A percentile compares a stretch with the other conserved stretches of the same genome.
Conservation (phyloP, 2,113 vertebrate species). For the Patagioenas fasciata region DNA sequence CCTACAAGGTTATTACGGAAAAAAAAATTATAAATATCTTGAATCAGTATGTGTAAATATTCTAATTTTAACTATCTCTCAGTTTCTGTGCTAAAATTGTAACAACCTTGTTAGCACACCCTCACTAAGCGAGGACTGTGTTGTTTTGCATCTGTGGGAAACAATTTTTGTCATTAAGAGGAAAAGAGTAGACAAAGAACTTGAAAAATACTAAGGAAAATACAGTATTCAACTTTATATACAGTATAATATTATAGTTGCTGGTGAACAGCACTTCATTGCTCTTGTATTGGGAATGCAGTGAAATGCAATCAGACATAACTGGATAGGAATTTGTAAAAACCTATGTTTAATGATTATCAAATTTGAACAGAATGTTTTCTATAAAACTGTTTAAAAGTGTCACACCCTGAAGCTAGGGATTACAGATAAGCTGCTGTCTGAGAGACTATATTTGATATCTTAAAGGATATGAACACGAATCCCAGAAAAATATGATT, state of each 20-base stretch:
- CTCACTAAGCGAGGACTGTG: not conserved
- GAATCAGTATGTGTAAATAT: not conserved
- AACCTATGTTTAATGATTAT: conserved; percentile 32
- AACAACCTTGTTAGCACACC: not conserved
- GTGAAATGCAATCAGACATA: conserved; percentile 16
- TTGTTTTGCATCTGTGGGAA: not conserved
- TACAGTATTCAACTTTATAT: not conserved
- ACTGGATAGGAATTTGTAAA: conserved; percentile 7
- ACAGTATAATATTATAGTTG: not conserved
- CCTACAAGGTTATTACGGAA: not conserved
- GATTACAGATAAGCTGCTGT: conserved; percentile 42
- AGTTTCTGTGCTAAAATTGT: not conserved
- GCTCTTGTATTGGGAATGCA: not conserved
- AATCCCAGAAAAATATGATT: conserved; percentile 9
- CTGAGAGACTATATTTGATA: not conserved
- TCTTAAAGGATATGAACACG: not conserved
- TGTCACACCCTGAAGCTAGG: conserved; percentile 12
- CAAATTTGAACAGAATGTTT: conserved; percentile 35
- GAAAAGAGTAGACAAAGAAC: not conserved
- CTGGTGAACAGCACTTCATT: not conserved
- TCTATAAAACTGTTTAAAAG: not conserved
- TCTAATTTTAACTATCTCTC: not conserved
- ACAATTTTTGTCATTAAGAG: not conserved
- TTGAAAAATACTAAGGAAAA: not conserved
- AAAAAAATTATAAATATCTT: not conserved